These are phyloP conservation scores for Sphyrna mokarran DNA, from an alignment of 2,113 vertebrate species.

Conservation along the genomic window DNA sequence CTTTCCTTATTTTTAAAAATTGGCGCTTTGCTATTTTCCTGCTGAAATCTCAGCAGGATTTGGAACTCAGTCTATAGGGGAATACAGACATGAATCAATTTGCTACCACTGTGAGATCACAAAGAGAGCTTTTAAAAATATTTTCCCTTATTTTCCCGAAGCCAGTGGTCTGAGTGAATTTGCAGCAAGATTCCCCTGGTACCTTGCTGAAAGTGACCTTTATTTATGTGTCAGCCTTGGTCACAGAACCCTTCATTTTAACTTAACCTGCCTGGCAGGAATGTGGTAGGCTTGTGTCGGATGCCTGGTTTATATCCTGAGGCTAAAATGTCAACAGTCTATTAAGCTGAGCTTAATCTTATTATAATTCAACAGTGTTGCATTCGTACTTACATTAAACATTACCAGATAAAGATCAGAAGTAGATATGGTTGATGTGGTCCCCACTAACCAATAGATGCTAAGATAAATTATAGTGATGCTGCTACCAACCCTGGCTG, in stretches of 20 bases:
- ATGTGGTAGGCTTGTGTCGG: background rate
- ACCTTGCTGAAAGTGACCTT: background rate
- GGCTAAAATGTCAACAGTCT: background rate
- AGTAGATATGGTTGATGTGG: background rate
- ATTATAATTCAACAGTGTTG: background rate
- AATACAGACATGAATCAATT: background rate
- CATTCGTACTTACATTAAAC: background rate
- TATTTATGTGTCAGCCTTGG: background rate
- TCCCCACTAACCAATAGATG: background rate
- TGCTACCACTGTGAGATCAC: background rate
- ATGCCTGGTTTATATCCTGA: background rate
- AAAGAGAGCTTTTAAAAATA: background rate
- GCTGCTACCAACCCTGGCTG: background rate
- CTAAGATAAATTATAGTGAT: background rate
- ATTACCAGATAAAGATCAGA: background rate
- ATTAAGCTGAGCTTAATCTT: background rate
- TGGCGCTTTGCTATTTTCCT: background rate
- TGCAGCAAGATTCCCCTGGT: background rate
- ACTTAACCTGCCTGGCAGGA: background rate
- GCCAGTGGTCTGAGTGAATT: background rate
- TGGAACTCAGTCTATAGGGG: background rate
- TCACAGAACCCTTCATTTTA: background rate
- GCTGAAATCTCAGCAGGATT: background rate
- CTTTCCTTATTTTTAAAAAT: background rate
- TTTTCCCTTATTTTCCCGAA: background rate